Evolutionary conservation across 2,113 vertebrate species (phyloP).

Genomic region (Pachyramphus minor): DNA sequence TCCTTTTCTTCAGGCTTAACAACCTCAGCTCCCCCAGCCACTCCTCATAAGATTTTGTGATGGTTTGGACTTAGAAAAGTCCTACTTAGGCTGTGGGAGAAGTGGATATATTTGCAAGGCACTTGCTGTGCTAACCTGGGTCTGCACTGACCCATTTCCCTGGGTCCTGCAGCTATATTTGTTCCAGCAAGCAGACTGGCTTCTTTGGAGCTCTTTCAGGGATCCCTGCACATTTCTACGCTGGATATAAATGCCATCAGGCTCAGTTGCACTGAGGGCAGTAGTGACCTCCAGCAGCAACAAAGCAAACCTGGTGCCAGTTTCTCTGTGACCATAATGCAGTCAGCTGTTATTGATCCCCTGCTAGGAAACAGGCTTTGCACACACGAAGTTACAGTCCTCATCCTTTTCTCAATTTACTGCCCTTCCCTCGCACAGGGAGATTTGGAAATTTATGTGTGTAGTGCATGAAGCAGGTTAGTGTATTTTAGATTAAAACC

Average conservation of each 20-base stretch:
- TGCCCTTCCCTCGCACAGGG: background rate
- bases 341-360: conserved; percentile 13
- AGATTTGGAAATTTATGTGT: conserved; percentile 48
- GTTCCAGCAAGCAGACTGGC: background rate
- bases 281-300: background rate
- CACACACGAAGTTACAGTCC: background rate
- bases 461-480: background rate
- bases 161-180: background rate
- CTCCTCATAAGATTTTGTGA: background rate
- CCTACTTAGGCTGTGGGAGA: background rate
- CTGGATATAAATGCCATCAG: too few relatives aligned
- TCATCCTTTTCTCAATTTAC: conserved; percentile 39
- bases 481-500: conserved; percentile 18
- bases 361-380: background rate
- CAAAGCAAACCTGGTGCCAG: background rate
- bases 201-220: background rate
- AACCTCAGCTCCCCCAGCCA: background rate
- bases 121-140: background rate
- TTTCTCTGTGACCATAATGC: background rate
- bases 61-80: too few relatives aligned
- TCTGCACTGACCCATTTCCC: background rate
- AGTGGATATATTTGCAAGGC: background rate
- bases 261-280: background rate
- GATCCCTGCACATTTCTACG: background rate
- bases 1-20: background rate